Evolutionary conservation across 2,797 vertebrate species (phyloP).

Genomic region (Synaphobranchus kaupii): DNA sequence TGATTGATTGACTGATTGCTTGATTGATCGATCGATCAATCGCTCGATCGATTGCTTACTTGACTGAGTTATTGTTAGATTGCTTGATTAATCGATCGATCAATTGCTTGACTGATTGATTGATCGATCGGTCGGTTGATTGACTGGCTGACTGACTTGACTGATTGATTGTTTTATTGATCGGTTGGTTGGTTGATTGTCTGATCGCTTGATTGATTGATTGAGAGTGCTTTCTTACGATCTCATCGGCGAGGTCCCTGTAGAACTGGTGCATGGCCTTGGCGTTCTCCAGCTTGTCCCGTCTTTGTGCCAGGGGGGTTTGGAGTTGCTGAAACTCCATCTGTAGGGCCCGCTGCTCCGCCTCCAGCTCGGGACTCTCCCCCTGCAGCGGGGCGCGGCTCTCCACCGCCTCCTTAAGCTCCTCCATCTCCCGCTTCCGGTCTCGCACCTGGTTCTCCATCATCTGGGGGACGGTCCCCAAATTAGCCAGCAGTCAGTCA

Average conservation of each 20-base stretch:
- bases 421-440: slow-evolving; percentile 83
- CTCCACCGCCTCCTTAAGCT: slow-evolving; percentile 77
- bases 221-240: slow-evolving; percentile 67
- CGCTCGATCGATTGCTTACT: too few species aligned
- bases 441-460: slow-evolving; percentile 88
- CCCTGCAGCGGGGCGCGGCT: slow-evolving; percentile 63
- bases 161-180: neutral
- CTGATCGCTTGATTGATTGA: neutral
- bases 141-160: too few species aligned
- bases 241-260: slow-evolving; percentile 91
- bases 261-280: slow-evolving; percentile 86
- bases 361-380: slow-evolving; percentile 72
- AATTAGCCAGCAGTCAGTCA: neutral
- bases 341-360: slow-evolving; percentile 77
- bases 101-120: too few species aligned
- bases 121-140: too few species aligned
- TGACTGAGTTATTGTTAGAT: too few species aligned
- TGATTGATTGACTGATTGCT: too few species aligned
- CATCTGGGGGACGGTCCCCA: slow-evolving; percentile 65
- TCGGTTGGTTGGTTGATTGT: neutral
- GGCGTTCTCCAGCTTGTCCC: slow-evolving; percentile 80
- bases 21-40: too few species aligned
- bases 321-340: slow-evolving; percentile 81
- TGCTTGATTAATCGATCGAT: too few species aligned
- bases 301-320: slow-evolving; percentile 80